phyloP scores from a whole-genome alignment of 2,888 invertebrate genomes.

The Chelonus formosanus region DNA sequence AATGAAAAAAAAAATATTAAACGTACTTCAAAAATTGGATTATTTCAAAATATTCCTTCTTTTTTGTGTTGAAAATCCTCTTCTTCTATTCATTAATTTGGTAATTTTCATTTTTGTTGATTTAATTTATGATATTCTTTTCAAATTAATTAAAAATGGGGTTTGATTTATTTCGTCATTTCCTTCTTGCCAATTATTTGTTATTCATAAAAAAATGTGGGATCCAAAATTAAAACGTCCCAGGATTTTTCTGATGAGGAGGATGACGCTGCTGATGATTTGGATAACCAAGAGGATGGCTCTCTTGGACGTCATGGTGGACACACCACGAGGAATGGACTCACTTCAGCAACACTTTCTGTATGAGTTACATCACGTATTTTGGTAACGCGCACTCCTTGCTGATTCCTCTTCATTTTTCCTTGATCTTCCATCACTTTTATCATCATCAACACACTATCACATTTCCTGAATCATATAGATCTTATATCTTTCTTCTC shows the following conservation, averaged over 20 bases:
- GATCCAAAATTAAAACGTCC: not conserved
- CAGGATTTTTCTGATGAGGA: conserved; percentile 62
- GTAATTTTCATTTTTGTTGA: no score
- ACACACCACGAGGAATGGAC: conserved; percentile 59
- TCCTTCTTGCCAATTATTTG: no score
- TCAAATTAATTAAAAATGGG: no score
- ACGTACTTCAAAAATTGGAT: conserved; percentile 12
- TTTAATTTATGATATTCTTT: no score
- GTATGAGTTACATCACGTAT: conserved; percentile 61
- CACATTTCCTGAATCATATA: no score
- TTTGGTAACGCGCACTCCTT: conserved; percentile 56
- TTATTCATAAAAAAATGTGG: no score
- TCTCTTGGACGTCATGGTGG: conserved; percentile 56
- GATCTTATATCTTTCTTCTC: no score
- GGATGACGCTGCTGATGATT: conserved; percentile 61
- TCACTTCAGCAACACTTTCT: conserved; percentile 62
- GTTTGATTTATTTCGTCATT: no score
- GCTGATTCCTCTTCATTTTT: conserved; percentile 9
- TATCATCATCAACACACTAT: no score
- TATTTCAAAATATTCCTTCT: no score
- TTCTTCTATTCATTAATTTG: no score
- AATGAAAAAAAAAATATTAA: conserved; percentile 26
- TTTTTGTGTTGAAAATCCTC: no score
- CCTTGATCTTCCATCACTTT: conserved; percentile 6
- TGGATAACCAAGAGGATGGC: conserved; percentile 59